Conservation (phyloP, 2,797 vertebrate genomes). For the Lates japonicus region DNA sequence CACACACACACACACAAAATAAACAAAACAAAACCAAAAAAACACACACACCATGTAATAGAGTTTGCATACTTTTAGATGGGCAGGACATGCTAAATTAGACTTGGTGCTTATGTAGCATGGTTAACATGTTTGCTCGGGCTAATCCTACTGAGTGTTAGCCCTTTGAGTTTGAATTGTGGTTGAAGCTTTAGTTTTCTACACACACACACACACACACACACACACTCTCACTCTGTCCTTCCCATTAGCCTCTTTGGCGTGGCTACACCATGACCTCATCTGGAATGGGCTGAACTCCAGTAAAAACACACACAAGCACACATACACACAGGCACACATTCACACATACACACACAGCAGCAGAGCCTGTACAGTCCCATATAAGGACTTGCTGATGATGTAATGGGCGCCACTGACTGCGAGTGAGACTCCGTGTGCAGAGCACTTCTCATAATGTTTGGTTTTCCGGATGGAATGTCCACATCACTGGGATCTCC, state of each 20-base stretch:
- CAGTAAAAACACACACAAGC: conserved; percentile 71
- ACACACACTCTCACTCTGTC: conserved; percentile 60
- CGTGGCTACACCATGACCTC: conserved; percentile 83
- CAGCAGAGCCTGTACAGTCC: conserved; percentile 85
- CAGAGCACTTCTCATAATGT: conserved; percentile 95
- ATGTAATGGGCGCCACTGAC: conserved; percentile 95
- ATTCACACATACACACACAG: conserved; percentile 45
- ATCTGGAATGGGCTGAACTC: conserved; percentile 82
- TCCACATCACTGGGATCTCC: conserved; percentile 88
- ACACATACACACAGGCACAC: conserved; percentile 62
- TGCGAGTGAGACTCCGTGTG: conserved; percentile 84
- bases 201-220: conserved; percentile 15
- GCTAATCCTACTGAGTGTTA: conserved; percentile 57
- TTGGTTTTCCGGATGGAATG: conserved; percentile 93
- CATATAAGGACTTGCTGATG: conserved; percentile 96
- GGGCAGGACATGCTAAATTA: conserved; percentile 41
- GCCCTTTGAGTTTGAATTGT: conserved; percentile 51
- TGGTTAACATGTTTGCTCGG: conserved; percentile 52
- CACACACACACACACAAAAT: conserved; percentile 17
- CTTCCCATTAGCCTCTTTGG: conserved; percentile 86
- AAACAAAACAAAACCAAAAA: not conserved
- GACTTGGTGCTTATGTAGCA: conserved; percentile 17
- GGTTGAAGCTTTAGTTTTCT: conserved; percentile 62
- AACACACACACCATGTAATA: conserved; percentile 13
- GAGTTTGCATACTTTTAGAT: conserved; percentile 27